These are phyloP conservation scores for Pantherophis vulpinus DNA, from an alignment of 2,797 vertebrate genomes.

Conservation along the genomic window DNA sequence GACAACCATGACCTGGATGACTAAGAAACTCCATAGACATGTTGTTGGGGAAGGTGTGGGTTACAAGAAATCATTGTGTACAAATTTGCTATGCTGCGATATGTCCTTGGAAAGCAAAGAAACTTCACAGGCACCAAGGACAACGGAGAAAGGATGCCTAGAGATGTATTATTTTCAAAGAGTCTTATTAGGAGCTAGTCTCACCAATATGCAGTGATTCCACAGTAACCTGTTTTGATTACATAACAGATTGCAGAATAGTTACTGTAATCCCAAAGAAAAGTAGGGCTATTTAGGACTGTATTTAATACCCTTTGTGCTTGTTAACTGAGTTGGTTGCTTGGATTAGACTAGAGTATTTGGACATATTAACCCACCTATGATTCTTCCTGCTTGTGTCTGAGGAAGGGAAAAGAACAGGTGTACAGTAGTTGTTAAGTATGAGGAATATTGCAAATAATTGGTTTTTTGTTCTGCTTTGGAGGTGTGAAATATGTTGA, in stretches of 20 bases:
- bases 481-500: background rate
- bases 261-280: background rate
- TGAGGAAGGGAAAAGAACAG: background rate
- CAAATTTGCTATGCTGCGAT: no score
- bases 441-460: background rate
- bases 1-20: no score
- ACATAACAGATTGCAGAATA: background rate
- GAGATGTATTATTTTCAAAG: background rate
- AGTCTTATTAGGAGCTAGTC: background rate
- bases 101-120: no score
- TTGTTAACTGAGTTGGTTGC: background rate
- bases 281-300: background rate
- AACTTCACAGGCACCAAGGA: background rate
- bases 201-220: background rate
- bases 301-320: background rate
- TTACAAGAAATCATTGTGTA: no score
- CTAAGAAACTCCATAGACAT: no score
- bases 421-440: background rate
- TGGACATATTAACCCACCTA: background rate
- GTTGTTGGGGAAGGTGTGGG: no score
- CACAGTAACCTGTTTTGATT: background rate
- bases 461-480: background rate
- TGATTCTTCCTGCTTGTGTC: background rate
- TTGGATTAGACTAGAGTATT: background rate
- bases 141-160: background rate